Percentiles rank a stretch among this genome's conserved stretches.
Conservation (phyloP, 1,140 invertebrate genomes). For the Drosophila ercepeae region DNA sequence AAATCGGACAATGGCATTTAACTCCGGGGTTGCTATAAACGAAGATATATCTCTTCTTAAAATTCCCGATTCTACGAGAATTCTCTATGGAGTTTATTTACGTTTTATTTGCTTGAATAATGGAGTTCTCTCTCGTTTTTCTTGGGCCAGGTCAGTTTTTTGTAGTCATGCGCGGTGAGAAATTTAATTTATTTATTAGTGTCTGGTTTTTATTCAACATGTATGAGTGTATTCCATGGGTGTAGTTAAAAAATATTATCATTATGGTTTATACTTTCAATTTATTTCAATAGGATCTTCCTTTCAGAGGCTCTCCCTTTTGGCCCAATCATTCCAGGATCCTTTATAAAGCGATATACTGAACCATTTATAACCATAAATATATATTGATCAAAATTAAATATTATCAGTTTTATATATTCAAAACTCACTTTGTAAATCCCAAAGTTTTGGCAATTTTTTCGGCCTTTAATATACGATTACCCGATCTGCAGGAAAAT, state of each 20-base stretch:
- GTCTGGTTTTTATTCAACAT: neutral
- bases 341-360: conserved; percentile 95
- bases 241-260: neutral
- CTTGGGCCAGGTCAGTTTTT: conserved; percentile 44
- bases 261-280: neutral
- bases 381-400: conserved; percentile 80
- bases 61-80: conserved; percentile 15
- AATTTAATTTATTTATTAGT: neutral
- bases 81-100: conserved; percentile 11
- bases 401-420: neutral
- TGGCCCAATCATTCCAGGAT: conserved; percentile 92
- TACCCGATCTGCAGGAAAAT: conserved; percentile 85
- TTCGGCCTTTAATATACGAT: conserved; percentile 84
- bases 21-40: neutral
- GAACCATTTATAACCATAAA: too few relatives aligned
- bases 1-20: conserved; percentile 40
- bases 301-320: conserved; percentile 63
- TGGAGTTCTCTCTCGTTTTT: neutral
- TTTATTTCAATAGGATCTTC: neutral
- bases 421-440: conserved; percentile 84
- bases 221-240: neutral
- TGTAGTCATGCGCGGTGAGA: neutral
- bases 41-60: neutral
- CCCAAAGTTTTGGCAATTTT: conserved; percentile 84
- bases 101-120: conserved; percentile 5